Evolutionary conservation across 2,113 vertebrate genomes (phyloP).

Genomic region (Podocnemis expansa): DNA sequence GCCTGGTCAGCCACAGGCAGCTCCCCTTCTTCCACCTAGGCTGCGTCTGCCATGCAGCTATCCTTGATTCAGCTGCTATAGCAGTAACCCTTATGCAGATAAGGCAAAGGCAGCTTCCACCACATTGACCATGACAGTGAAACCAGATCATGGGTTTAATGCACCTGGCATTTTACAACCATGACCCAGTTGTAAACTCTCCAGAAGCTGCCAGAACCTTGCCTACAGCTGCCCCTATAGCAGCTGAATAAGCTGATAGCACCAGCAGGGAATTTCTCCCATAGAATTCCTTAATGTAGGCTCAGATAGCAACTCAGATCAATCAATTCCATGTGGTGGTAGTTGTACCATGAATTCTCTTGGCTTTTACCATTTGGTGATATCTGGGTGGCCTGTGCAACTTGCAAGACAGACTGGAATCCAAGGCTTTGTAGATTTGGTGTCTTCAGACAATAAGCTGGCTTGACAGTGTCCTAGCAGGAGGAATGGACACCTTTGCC

Average conservation of each 20-base stretch:
- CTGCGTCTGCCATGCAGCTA: background rate
- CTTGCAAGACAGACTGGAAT: background rate
- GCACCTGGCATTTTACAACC: background rate
- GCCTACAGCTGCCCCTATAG: background rate
- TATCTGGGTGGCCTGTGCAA: background rate
- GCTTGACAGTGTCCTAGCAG: background rate
- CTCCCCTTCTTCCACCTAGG: background rate
- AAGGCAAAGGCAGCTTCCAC: background rate
- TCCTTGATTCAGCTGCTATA: background rate
- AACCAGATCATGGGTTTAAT: background rate
- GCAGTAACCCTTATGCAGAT: background rate
- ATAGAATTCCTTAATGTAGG: background rate
- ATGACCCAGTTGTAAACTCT: background rate
- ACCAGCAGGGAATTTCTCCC: background rate
- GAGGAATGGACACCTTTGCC: background rate
- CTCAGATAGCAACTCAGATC: background rate
- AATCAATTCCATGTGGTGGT: background rate
- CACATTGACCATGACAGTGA: background rate
- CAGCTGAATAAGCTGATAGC: background rate
- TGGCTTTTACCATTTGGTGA: background rate
- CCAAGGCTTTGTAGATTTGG: background rate
- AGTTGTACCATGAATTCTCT: background rate
- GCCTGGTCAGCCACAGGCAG: slow-evolving; percentile 4
- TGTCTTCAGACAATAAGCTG: background rate
- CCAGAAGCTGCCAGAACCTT: background rate